Conservation (phyloP, 1,140 invertebrate species). For the Atta colombica region DNA sequence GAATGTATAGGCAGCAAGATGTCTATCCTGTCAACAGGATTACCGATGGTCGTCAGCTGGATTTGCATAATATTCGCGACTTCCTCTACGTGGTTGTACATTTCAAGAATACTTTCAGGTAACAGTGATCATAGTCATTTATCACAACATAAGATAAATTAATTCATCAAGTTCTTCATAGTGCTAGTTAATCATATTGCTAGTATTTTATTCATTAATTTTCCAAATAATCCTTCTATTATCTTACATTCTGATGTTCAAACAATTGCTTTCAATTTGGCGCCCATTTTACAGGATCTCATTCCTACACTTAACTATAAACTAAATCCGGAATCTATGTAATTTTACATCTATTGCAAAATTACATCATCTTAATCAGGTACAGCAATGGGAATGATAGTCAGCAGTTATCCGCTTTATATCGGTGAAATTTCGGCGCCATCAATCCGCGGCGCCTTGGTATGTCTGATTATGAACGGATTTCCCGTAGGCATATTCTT, state of each 20-base stretch:
- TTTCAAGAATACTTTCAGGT: conserved; percentile 87
- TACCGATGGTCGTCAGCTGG: conserved; percentile 90
- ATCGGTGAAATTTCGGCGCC: conserved; percentile 89
- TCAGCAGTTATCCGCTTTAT: conserved; percentile 89
- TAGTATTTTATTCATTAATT: background rate
- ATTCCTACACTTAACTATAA: background rate
- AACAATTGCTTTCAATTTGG: background rate
- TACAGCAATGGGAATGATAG: conserved; percentile 87
- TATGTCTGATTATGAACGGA: conserved; percentile 86
- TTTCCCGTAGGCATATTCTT: conserved; percentile 89
- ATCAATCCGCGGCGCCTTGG: conserved; percentile 89
- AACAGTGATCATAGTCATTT: conserved; percentile 1
- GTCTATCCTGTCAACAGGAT: conserved; percentile 88
- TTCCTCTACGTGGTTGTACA: conserved; percentile 86
- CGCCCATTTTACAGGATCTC: background rate
- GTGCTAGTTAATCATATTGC: background rate
- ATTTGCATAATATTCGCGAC: conserved; percentile 87
- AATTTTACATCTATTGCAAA: background rate
- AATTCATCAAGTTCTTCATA: background rate
- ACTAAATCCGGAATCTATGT: background rate
- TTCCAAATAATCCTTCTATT: background rate
- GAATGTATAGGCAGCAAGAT: conserved; percentile 89
- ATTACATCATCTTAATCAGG: conserved; percentile 38
- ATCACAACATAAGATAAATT: background rate
- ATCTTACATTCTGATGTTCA: background rate